These are phyloP conservation scores for Quadriops clusia DNA, from an alignment of 2,888 invertebrate species.

Conservation along the genomic window DNA sequence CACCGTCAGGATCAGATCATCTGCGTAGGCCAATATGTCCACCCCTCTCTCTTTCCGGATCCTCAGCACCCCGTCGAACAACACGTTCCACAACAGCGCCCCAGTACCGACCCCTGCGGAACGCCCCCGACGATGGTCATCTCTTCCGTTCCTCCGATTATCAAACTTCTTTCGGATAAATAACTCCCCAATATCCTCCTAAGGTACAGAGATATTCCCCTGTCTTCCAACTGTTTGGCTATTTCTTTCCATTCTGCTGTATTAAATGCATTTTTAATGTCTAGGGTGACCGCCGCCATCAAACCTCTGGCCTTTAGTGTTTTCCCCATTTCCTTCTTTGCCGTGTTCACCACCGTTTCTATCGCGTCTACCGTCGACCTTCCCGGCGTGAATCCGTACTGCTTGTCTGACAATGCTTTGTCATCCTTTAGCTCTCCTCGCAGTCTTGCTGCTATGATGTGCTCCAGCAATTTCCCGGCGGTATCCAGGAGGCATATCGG, in stretches of 20 bases:
- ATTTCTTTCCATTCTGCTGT: constrained; percentile 12
- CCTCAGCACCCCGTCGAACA: constrained; percentile 10
- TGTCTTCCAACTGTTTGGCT: constrained; percentile 5
- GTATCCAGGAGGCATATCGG: too few relatives aligned
- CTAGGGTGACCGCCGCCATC: constrained; percentile 13
- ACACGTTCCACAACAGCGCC: constrained; percentile 7
- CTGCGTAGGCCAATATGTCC: too few relatives aligned
- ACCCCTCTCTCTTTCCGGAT: constrained; percentile 5
- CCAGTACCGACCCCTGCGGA: constrained; percentile 13
- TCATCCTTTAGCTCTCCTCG: too few relatives aligned
- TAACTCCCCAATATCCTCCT: constrained; percentile 8
- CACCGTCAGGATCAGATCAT: too few relatives aligned
- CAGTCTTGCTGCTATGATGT: too few relatives aligned
- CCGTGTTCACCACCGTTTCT: constrained; percentile 1
- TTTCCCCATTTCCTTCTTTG: constrained; percentile 1
- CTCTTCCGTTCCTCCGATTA: constrained; percentile 8
- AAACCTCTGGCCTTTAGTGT: too few relatives aligned
- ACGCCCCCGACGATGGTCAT: constrained; percentile 8
- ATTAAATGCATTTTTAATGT: constrained; percentile 16
- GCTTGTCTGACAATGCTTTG: too few relatives aligned
- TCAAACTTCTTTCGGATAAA: constrained; percentile 9
- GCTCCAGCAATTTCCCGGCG: too few relatives aligned
- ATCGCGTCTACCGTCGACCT: constrained; percentile 6
- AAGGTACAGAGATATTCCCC: constrained; percentile 7
- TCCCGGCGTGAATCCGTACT: constrained; percentile 6